Conservation (phyloP, 2,888 invertebrate species). For the Dynastes grantii region DNA sequence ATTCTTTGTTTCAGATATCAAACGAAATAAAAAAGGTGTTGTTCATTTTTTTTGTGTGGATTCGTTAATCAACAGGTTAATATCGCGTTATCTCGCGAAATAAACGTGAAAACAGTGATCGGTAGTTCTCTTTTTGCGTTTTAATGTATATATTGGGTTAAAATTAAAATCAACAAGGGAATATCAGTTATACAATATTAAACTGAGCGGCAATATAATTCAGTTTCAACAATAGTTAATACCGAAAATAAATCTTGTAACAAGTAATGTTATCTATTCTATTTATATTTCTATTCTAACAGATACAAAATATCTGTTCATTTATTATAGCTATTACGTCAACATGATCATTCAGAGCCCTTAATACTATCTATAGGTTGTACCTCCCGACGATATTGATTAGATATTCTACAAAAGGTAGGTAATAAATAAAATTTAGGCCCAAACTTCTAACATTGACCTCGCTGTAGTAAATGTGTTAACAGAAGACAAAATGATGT, state of each 20-base stretch:
- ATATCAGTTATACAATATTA: too few relatives aligned
- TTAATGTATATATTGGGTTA: background rate
- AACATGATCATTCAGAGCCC: slow-evolving; percentile 1
- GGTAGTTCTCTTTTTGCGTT: background rate
- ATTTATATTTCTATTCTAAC: background rate
- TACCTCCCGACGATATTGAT: background rate
- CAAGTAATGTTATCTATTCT: too few relatives aligned
- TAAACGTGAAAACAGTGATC: slow-evolving; percentile 2
- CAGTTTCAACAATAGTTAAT: too few relatives aligned
- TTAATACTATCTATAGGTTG: background rate
- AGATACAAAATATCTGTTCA: background rate
- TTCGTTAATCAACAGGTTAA: background rate
- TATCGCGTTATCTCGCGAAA: slow-evolving; percentile 15
- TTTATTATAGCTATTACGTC: slow-evolving; percentile 34
- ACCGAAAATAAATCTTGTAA: too few relatives aligned
- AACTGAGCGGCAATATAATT: too few relatives aligned
- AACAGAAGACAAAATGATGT: too few relatives aligned
- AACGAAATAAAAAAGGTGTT: background rate
- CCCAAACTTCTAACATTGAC: too few relatives aligned
- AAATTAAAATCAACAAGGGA: background rate
- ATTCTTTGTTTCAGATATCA: slow-evolving; percentile 16
- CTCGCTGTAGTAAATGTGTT: too few relatives aligned
- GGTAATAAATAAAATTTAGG: background rate
- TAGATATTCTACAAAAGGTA: background rate
- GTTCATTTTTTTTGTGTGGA: slow-evolving; percentile 11